phyloP scores from a whole-genome alignment of 1,140 invertebrate species.

The Vollenhovia emeryi region DNA sequence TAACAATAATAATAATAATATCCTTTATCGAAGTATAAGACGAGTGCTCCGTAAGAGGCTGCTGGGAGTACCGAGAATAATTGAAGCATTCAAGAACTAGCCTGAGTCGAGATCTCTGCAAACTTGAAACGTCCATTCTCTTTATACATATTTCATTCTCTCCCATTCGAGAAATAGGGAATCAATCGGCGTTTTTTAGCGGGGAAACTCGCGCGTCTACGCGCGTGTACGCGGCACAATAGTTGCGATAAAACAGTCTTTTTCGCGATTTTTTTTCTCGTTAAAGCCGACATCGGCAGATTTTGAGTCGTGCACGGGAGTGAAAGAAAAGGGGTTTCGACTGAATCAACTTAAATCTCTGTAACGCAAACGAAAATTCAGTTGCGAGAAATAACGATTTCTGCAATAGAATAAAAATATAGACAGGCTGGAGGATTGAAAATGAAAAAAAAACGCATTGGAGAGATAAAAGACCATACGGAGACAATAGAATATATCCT shows the following conservation, averaged over 20 bases:
- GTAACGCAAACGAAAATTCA: background rate
- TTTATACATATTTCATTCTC: conserved; percentile 2
- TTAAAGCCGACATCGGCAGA: background rate
- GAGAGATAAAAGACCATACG: background rate
- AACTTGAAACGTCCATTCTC: background rate
- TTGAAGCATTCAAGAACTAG: background rate
- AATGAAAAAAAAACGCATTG: background rate
- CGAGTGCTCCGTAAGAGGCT: background rate
- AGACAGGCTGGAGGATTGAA: background rate
- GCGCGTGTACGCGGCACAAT: background rate
- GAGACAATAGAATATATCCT: conserved; percentile 29
- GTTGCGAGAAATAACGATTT: background rate
- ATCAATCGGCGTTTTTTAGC: conserved; percentile 4
- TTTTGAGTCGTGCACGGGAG: background rate
- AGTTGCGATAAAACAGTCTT: background rate
- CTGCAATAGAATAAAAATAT: background rate
- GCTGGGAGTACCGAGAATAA: background rate
- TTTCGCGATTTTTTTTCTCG: background rate
- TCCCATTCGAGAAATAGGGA: background rate
- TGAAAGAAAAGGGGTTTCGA: background rate
- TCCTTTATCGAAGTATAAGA: conserved; percentile 15
- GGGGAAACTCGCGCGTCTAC: background rate
- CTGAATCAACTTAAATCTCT: background rate
- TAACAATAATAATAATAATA: conserved; percentile 52
- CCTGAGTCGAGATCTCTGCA: background rate